A percentile compares a stretch with the other conserved stretches of the same genome.
phyloP scores from a whole-genome alignment of 2,113 vertebrate species.

The Nyctereutes procyonoides region DNA sequence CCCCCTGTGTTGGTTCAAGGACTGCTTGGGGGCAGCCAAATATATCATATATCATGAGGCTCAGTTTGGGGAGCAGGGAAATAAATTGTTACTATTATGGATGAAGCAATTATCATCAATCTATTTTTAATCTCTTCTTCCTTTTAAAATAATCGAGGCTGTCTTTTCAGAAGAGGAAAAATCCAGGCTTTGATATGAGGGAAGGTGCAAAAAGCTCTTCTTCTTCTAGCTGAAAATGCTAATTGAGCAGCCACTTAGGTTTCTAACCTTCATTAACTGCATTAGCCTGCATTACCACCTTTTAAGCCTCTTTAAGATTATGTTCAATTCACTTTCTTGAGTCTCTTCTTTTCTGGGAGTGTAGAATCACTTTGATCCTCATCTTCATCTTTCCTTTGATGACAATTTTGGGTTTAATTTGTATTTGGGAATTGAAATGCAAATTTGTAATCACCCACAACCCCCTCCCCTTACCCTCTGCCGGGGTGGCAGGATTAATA shows the following conservation, averaged over 20 bases:
- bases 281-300: constrained; percentile 90
- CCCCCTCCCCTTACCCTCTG: background rate
- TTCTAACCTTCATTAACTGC: constrained; percentile 87
- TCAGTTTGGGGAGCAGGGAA: constrained; percentile 83
- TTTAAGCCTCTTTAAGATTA: constrained; percentile 92
- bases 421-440: constrained; percentile 90
- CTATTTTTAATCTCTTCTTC: constrained; percentile 88
- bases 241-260: constrained; percentile 86
- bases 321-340: constrained; percentile 91
- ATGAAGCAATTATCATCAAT: constrained; percentile 85
- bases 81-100: constrained; percentile 86
- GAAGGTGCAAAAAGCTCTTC: constrained; percentile 86
- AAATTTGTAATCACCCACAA: constrained; percentile 87
- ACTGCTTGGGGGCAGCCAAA: constrained; percentile 59
- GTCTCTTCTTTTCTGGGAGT: constrained; percentile 88
- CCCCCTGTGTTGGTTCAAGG: constrained; percentile 70
- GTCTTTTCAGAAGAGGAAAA: constrained; percentile 87
- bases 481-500: background rate
- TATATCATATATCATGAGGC: constrained; percentile 75
- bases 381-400: constrained; percentile 88
- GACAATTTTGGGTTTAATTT: constrained; percentile 89
- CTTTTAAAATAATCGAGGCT: constrained; percentile 86
- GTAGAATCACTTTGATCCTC: constrained; percentile 90
- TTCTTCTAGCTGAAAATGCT: constrained; percentile 85
- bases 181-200: constrained; percentile 89